These are phyloP conservation scores for Lobophora halterata DNA, from an alignment of 2,888 invertebrate species.

Conservation along the genomic window DNA sequence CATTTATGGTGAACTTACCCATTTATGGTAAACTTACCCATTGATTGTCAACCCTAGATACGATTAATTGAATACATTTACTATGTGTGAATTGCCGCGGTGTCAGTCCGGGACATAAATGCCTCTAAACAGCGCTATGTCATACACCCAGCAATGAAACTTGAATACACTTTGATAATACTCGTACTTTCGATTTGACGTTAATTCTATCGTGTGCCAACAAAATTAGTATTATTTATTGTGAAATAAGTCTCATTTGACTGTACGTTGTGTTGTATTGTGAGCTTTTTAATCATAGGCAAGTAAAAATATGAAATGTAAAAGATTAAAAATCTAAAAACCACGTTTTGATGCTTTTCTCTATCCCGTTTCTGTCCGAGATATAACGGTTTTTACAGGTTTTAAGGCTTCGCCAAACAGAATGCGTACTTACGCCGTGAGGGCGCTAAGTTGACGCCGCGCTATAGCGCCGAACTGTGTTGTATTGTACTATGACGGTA, in stretches of 20 bases:
- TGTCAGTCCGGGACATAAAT: slow-evolving; percentile 37
- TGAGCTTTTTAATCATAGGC: slow-evolving; percentile 6
- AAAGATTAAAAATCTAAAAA: too few relatives aligned
- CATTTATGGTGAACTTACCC: too few relatives aligned
- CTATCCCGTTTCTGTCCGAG: too few relatives aligned
- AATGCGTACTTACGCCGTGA: too few relatives aligned
- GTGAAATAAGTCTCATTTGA: slow-evolving; percentile 13
- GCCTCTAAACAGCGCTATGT: slow-evolving; percentile 18
- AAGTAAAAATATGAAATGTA: too few relatives aligned
- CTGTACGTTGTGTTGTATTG: slow-evolving; percentile 9
- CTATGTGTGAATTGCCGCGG: slow-evolving; percentile 54
- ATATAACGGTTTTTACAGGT: too few relatives aligned
- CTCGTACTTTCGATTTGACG: slow-evolving; percentile 32
- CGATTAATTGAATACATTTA: slow-evolving; percentile 52
- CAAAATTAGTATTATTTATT: slow-evolving; percentile 19
- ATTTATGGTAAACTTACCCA: too few relatives aligned
- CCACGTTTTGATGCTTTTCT: too few relatives aligned
- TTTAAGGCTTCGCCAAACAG: too few relatives aligned
- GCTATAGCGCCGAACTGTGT: too few relatives aligned
- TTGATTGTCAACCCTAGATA: slow-evolving; percentile 34
- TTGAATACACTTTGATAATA: slow-evolving; percentile 26
- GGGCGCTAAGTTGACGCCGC: too few relatives aligned
- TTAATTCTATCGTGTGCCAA: slow-evolving; percentile 34
- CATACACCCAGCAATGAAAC: slow-evolving; percentile 13
- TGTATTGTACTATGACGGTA: too few relatives aligned